Conservation (phyloP, 1,140 invertebrate genomes). For the Metopolophium dirhodum region DNA sequence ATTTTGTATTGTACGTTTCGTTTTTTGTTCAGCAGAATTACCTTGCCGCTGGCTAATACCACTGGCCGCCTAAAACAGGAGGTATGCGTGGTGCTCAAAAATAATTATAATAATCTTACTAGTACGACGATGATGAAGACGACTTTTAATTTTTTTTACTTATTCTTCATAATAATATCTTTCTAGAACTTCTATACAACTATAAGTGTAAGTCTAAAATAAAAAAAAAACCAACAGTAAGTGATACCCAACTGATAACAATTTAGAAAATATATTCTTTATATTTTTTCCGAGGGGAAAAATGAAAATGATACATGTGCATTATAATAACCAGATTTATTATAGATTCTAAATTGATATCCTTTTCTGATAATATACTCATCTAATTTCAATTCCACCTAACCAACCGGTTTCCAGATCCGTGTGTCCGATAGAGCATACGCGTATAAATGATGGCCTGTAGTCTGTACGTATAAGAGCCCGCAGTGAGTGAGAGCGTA, state of each 20-base stretch:
- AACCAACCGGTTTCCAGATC: constrained; percentile 37
- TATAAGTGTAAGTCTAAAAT: neutral
- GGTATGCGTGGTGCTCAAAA: neutral
- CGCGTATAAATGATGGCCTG: neutral
- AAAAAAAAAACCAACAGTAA: neutral
- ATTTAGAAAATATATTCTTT: neutral
- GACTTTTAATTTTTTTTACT: neutral
- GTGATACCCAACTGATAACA: neutral
- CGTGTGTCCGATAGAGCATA: constrained; percentile 21
- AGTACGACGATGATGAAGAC: neutral
- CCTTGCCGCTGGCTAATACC: constrained; percentile 43
- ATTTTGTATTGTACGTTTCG: neutral
- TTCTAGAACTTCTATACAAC: neutral
- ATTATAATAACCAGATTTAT: constrained; percentile 41
- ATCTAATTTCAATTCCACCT: constrained; percentile 28
- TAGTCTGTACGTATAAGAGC: neutral
- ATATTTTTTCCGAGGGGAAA: neutral
- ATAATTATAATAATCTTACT: neutral
- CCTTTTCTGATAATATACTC: constrained; percentile 22
- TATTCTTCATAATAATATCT: neutral
- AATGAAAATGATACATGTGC: constrained; percentile 27
- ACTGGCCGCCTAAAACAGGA: neutral
- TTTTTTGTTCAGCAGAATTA: constrained; percentile 37
- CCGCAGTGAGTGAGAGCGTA: neutral
- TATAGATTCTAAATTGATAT: constrained; percentile 28